Base-by-base conservation (phyloP, 1,140 invertebrate genomes). In the Heliconius himera region DNA sequence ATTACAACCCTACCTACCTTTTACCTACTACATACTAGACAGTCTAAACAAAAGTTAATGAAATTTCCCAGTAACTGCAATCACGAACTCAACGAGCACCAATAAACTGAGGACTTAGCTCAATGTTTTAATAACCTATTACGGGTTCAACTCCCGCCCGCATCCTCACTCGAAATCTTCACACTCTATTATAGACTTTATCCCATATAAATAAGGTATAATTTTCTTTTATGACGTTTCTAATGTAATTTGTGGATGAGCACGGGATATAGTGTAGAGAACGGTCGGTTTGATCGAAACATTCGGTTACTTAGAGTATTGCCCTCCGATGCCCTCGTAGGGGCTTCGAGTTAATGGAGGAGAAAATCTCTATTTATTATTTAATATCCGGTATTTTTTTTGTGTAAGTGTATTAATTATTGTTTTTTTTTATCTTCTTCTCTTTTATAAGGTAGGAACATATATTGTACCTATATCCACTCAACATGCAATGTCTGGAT, bases 71-170 rank as follows among this genome's bases (percentile, higher is more conserved):
- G 60, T 66, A 66, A 72, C 29, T 71, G 22, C 70, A 66, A 51
- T 38, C 26, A 76, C 33, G 60, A 76, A 8, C 56, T 76, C 74
- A 66, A 66, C 74, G 33, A 60, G 56, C 13, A 41, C 56, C 36
- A 74, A 54, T 74, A 36, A 66, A 76, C 38, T 76, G 74, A 33
- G n/a, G 22, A 71, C 75, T 38, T 26, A 20, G 36, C 70, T 72
- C 70, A 72, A 72, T 41, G 70, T 81, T 76, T 85, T 82, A 80
- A 76, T 80, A 77, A 76, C 70, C 70, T 71, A 82, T 72, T 78
- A 33, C 66, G 60, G 77, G 73, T 76, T 80, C 36, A 51, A 60
- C 71, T 80, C 74, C 51, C 74, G 74, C 79, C 79, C 79, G 79
- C 74, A 80, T 80, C 8, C 18, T 9, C 70, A 70, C 60, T 76